Evolutionary conservation across 2,113 vertebrate species (phyloP), one percentile per base, ranked within the genome.

Genomic region (Colistium nudipinnis): DNA sequence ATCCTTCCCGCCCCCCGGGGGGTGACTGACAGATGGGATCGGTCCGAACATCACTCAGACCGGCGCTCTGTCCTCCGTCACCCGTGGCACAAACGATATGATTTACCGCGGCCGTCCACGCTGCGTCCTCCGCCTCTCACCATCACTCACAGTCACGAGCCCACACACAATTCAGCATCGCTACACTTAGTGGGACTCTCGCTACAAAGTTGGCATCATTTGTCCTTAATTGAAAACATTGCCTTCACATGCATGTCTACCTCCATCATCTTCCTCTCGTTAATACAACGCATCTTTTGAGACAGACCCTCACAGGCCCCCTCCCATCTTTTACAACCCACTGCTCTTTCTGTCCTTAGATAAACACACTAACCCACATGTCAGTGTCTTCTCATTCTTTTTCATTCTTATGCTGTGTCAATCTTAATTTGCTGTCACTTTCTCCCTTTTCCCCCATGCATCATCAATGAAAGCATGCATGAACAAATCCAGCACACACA

Each of bases 1-100:
- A 49, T 68, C 63, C 68, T n/a, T 70, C 41, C 71, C 44, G 35
- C 57, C 83, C 55, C n/a, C 81, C 82, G 59, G 62, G 62, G 84
- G 84, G 60, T 76, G 70, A 76, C 55, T 89, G 87, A 90, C 88
- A 83, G 71, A 86, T 77, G 72, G 55, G 63, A 88, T 89, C 87
- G 84, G 74, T 39, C 49, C 30, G 75, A 77, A 45, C 78, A 85
- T 82, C 81, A 83, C 43, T 87, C 81, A 82, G 39, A 54, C 47
- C 8, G 24, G 39, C 62, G 28, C 38, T 56, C 63, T 56, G 69
- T 68, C 70, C 62, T 60, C 54, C 43, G 6, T 82, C 82, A 62
- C 49, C 44, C 67, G 19, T n/a, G 62, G 30, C 68, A 85, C 70
- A 71, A 82, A 83, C 80, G 82, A 81, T 74, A 77, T 70, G 71